These are phyloP conservation scores for Polymixis lichenea DNA, from an alignment of 2,888 invertebrate genomes.

Conservation along the genomic window DNA sequence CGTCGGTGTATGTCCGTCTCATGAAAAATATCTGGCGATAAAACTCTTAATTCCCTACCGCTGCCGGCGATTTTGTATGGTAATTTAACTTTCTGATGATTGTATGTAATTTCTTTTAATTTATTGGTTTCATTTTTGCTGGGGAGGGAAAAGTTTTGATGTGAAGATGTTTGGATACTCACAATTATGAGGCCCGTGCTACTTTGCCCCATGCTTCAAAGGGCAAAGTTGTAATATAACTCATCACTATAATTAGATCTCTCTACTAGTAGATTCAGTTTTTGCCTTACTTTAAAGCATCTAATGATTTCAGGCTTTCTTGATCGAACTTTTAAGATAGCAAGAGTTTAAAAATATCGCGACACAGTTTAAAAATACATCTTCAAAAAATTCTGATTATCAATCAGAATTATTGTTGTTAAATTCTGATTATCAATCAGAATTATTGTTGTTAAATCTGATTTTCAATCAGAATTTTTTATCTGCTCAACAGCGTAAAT, in stretches of 20 bases:
- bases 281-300: neutral
- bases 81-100: conserved; percentile 71
- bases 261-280: neutral
- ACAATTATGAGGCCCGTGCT: conserved; percentile 5
- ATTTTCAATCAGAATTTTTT: too few species aligned
- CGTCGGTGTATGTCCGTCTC: conserved; percentile 56
- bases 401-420: too few species aligned
- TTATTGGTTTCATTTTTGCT: conserved; percentile 56
- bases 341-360: neutral
- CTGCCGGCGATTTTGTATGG: conserved; percentile 68
- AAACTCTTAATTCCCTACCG: conserved; percentile 68
- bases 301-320: too few species aligned
- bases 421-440: too few species aligned
- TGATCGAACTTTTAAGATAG: too few species aligned
- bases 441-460: too few species aligned
- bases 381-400: too few species aligned
- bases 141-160: conserved; percentile 31
- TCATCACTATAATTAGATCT: neutral
- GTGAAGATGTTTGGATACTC: conserved; percentile 21
- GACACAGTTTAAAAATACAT: too few species aligned
- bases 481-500: too few species aligned
- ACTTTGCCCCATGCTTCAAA: neutral
- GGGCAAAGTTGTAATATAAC: conserved; percentile 14
- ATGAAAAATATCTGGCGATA: conserved; percentile 75
- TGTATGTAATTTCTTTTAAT: conserved; percentile 64